These are phyloP conservation scores for Neelides sp. DNA, from an alignment of 1,140 invertebrate species.

Conservation along the genomic window DNA sequence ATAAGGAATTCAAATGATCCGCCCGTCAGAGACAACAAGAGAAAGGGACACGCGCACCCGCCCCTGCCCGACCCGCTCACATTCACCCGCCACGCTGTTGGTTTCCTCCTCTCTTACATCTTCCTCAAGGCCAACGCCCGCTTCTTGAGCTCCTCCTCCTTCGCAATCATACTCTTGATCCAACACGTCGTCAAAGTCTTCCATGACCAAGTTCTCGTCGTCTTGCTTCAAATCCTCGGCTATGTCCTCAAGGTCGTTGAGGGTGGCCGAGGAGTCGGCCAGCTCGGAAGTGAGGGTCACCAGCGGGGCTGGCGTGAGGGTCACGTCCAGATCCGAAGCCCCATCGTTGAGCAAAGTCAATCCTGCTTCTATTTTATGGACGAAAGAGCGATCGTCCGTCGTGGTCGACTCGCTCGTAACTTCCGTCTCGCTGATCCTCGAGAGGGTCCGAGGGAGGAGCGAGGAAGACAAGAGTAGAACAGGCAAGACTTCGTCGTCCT, in stretches of 20 bases:
- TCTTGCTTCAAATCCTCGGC: constrained; percentile 14
- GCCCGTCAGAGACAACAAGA: too few relatives aligned
- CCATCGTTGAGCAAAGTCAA: constrained; percentile 15
- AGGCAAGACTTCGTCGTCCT: too few relatives aligned
- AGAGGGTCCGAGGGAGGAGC: constrained; percentile 1
- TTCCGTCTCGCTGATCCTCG: constrained; percentile 24
- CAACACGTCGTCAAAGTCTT: background rate
- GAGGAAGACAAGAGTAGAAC: background rate
- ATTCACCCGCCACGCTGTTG: constrained; percentile 4
- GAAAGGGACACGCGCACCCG: too few relatives aligned
- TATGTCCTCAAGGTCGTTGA: constrained; percentile 30
- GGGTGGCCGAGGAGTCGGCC: constrained; percentile 23
- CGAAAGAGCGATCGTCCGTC: constrained; percentile 18
- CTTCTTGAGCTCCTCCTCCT: constrained; percentile 4
- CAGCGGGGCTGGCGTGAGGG: constrained; percentile 15
- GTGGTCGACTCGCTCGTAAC: constrained; percentile 1
- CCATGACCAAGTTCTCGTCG: background rate
- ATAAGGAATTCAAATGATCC: too few relatives aligned
- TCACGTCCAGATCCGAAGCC: background rate
- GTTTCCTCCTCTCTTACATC: constrained; percentile 2
- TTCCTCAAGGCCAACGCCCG: constrained; percentile 1
- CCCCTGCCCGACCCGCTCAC: too few relatives aligned
- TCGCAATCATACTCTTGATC: constrained; percentile 1
- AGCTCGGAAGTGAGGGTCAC: constrained; percentile 28
- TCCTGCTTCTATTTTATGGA: constrained; percentile 27